Conservation (phyloP, 1,140 invertebrate species). For the Drosophila malerkotliana region DNA sequence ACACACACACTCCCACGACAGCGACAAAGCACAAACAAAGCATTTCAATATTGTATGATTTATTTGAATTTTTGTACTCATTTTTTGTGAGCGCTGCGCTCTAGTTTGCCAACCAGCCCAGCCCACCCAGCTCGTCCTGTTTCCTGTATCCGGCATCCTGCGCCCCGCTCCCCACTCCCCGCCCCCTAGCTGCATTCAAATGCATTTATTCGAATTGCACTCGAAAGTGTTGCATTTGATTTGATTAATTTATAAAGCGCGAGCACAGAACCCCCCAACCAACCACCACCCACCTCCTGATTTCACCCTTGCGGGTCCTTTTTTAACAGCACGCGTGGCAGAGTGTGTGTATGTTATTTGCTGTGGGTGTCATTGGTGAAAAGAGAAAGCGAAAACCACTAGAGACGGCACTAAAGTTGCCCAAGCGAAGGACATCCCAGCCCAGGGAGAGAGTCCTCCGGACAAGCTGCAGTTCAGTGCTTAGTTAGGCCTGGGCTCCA, state of each 20-base stretch:
- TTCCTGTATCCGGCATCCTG: not conserved
- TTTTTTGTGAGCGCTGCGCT: slow-evolving; percentile 30
- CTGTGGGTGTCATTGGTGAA: slow-evolving; percentile 71
- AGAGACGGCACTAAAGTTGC: slow-evolving; percentile 17
- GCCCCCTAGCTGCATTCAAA: slow-evolving; percentile 34
- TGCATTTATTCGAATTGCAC: slow-evolving; percentile 60
- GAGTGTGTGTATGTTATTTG: slow-evolving; percentile 53
- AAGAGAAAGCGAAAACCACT: slow-evolving; percentile 29
- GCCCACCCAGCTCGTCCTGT: not conserved
- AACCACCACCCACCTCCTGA: not conserved
- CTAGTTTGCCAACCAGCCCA: slow-evolving; percentile 13
- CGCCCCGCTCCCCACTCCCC: slow-evolving; percentile 11
- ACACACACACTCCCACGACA: slow-evolving; percentile 1
- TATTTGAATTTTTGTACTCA: slow-evolving; percentile 48
- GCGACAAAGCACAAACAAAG: slow-evolving; percentile 20
- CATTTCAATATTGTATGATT: slow-evolving; percentile 68
- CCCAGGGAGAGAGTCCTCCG: not conserved
- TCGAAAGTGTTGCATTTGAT: slow-evolving; percentile 72
- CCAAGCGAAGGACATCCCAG: slow-evolving; percentile 10
- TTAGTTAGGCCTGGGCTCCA: not conserved
- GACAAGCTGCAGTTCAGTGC: too few species aligned
- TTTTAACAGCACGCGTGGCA: slow-evolving; percentile 21
- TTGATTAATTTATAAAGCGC: slow-evolving; percentile 75
- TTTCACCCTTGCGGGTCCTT: not conserved
- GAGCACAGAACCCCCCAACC: slow-evolving; percentile 18